Base-by-base conservation (phyloP, 2,797 vertebrate genomes). In the Cygnus olor region DNA sequence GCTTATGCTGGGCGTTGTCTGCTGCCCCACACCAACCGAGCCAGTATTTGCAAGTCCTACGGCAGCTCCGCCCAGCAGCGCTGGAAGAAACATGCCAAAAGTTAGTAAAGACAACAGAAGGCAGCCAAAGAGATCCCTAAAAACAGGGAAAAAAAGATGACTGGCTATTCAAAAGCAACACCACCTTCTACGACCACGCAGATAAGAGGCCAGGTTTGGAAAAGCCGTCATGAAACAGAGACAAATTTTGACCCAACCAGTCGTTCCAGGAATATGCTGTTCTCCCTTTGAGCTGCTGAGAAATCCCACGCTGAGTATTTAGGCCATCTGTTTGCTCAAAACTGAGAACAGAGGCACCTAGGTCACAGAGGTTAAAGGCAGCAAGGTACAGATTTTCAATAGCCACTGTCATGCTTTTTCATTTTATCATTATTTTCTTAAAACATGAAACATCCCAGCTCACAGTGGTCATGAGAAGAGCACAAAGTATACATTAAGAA, bases 11-110 rank as follows among this genome's bases (percentile, higher is more conserved):
- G 99, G 98, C 1, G 99, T 81, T 90, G 98, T 98, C 80, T 98
- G 98, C 83, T 99, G 99, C 68, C 99, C 99, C 66, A 99, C 98
- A 0, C 99, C 98, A 54, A 99, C 98, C 1, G 98, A 98, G 72
- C 99, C 98, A 27, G 99, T 93, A 94, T 98, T 99, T 86, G 98
- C 98, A 97, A 99, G 97, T 85, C 98, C 98, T 85, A 99, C 98
- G 1, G 98, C 98, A 77, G 99, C 98, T 94, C 98, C 99, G 83
- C 98, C 98, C 90, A 99, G 96, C 82, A 99, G 98, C 30, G 99
- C 99, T 99, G 96, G 2, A 81, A 90, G 78, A 96, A 69, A 98
- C 25, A 77, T 65, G 27, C 17, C 3, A 76, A 45, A 45, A 45
- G 64, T 83, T 61, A 94, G 27, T 6, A 92, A 58, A 4, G 73